Evolutionary conservation across 2,113 vertebrate genomes (phyloP).

Genomic region (Aldabrachelys gigantea): DNA sequence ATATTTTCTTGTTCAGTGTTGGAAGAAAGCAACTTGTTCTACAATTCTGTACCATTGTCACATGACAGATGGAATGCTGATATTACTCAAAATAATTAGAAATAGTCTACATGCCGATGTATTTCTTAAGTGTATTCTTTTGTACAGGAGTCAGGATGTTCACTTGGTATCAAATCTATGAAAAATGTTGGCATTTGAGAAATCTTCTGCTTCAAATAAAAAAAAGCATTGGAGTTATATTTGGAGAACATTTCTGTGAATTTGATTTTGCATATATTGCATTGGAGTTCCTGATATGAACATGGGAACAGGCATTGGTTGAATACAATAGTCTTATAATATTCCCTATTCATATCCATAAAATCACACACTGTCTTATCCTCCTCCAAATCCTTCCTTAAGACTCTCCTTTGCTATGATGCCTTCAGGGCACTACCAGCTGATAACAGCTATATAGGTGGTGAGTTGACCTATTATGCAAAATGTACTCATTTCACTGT

Average conservation of each 20-base stretch:
- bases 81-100: neutral
- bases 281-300: neutral
- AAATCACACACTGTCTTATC: fast-evolving
- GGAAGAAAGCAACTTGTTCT: neutral
- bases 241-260: neutral
- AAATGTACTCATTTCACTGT: neutral
- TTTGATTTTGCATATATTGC: neutral
- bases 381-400: neutral
- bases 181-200: neutral
- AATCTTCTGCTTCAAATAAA: neutral
- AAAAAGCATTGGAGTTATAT: neutral
- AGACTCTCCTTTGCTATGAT: neutral
- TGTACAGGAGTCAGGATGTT: neutral
- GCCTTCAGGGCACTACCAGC: neutral
- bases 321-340: neutral
- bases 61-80: neutral
- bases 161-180: neutral
- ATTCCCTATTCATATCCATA: neutral
- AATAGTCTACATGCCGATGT: neutral
- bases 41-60: neutral
- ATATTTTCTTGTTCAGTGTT: neutral
- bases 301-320: fast-evolving
- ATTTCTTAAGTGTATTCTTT: neutral
- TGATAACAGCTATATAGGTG: neutral
- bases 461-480: neutral